Evolutionary conservation across 2,113 vertebrate genomes (phyloP).

Genomic region (Phrynocephalus versicolor): DNA sequence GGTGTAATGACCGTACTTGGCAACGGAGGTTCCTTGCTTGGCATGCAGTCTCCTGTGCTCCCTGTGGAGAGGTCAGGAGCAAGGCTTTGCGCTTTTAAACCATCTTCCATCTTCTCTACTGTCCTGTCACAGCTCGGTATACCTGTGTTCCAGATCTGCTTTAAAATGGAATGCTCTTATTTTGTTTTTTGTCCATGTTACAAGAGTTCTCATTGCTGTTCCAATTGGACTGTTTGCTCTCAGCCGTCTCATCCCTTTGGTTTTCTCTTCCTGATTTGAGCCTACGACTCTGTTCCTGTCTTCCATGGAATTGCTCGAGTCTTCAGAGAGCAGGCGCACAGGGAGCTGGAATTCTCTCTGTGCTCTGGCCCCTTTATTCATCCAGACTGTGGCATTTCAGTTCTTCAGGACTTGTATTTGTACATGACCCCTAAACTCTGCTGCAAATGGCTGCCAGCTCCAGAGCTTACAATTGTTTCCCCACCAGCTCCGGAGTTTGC

Average conservation of each 20-base stretch:
- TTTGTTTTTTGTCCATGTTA: neutral
- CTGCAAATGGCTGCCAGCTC: too few relatives aligned
- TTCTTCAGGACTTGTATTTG: too few relatives aligned
- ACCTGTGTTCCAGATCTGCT: fast-evolving
- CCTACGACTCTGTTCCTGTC: neutral
- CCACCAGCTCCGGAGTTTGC: too few relatives aligned
- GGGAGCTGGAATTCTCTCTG: too few relatives aligned
- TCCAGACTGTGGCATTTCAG: too few relatives aligned
- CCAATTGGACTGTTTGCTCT: neutral
- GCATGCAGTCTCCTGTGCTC: neutral
- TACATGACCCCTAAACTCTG: too few relatives aligned
- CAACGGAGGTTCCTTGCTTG: neutral
- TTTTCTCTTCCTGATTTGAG: neutral
- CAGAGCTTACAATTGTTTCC: too few relatives aligned
- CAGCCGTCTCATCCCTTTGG: neutral
- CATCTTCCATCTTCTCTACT: neutral
- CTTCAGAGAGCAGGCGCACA: too few relatives aligned
- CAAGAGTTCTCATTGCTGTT: neutral
- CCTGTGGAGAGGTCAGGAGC: neutral
- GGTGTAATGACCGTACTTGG: neutral
- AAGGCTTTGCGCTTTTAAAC: neutral
- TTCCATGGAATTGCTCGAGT: neutral
- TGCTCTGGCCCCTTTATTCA: too few relatives aligned
- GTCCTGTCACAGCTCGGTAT: neutral
- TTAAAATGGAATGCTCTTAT: neutral